Percentiles rank a stretch among this genome's conserved stretches.
phyloP scores from a whole-genome alignment of 2,888 invertebrate genomes.

The Temnothorax rugatulus region DNA sequence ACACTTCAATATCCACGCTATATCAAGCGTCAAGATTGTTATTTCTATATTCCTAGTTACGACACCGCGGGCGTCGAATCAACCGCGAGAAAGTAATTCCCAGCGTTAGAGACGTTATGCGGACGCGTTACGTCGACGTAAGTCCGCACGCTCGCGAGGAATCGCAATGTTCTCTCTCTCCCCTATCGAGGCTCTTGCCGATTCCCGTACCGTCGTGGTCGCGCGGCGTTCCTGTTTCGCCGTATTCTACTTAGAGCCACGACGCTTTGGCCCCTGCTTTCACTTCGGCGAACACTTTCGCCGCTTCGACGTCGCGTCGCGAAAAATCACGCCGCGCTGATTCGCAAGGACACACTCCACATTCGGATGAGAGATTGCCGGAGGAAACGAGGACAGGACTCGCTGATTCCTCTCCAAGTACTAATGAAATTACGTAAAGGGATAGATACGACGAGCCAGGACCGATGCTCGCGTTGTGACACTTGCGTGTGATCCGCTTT shows the following conservation, averaged over 20 bases:
- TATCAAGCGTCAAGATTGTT: slow-evolving; percentile 5
- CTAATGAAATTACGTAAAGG: background rate
- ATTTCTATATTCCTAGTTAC: background rate
- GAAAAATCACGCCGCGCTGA: slow-evolving; percentile 24
- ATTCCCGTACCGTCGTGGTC: slow-evolving; percentile 4
- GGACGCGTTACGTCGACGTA: slow-evolving; percentile 46
- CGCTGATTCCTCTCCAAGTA: too few relatives aligned
- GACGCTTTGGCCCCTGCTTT: slow-evolving; percentile 63
- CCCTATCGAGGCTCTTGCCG: slow-evolving; percentile 5
- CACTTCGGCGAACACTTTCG: slow-evolving; percentile 72
- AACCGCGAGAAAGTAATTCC: slow-evolving; percentile 41
- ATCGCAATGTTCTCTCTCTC: slow-evolving; percentile 32
- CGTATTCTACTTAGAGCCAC: slow-evolving; percentile 49
- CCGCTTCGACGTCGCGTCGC: slow-evolving; percentile 49
- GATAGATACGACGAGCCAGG: background rate
- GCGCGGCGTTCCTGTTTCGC: slow-evolving; percentile 45
- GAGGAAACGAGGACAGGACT: background rate
- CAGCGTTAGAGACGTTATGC: slow-evolving; percentile 40
- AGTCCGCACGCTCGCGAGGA: slow-evolving; percentile 23
- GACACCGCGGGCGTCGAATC: slow-evolving; percentile 19
- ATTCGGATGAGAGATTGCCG: background rate
- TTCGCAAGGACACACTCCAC: slow-evolving; percentile 27
- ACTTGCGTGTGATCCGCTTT: slow-evolving; percentile 1
- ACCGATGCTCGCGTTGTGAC: background rate
- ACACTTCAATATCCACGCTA: background rate